A percentile compares a stretch with the other conserved stretches of the same genome.
Conservation (phyloP, 1,140 invertebrate genomes). For the Ruditapes philippinarum region DNA sequence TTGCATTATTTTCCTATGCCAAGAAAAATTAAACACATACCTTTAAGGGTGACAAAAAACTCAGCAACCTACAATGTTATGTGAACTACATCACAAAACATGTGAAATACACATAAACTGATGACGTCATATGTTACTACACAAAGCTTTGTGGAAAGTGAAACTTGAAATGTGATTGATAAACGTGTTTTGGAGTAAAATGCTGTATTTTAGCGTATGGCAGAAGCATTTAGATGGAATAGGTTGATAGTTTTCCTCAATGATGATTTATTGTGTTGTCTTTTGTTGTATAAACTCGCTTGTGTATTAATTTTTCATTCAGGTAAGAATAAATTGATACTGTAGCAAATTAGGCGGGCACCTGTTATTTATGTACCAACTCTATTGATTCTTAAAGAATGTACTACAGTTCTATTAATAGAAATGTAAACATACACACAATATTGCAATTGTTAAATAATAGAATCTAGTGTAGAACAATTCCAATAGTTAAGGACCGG, state of each 20-base stretch:
- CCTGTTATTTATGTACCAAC: neutral
- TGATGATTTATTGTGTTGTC: neutral
- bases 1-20: too few species aligned
- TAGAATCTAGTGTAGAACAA: too few species aligned
- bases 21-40: too few species aligned
- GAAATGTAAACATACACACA: too few species aligned
- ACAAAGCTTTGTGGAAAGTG: slow-evolving; percentile 57
- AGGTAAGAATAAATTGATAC: neutral
- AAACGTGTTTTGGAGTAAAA: neutral
- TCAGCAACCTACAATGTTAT: neutral
- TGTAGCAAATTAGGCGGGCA: slow-evolving; percentile 21
- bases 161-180: slow-evolving; percentile 35
- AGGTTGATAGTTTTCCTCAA: neutral
- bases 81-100: neutral
- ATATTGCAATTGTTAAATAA: too few species aligned
- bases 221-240: slow-evolving; percentile 7
- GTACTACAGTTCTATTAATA: too few species aligned
- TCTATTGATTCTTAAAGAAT: too few species aligned
- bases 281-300: neutral
- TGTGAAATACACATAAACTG: slow-evolving; percentile 31
- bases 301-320: neutral
- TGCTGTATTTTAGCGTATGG: neutral
- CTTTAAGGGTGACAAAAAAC: too few species aligned
- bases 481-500: too few species aligned
- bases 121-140: slow-evolving; percentile 60